A percentile compares a stretch with the other conserved stretches of the same genome.
Conservation (phyloP, 2,888 invertebrate species). For the Quadriops clusia region DNA sequence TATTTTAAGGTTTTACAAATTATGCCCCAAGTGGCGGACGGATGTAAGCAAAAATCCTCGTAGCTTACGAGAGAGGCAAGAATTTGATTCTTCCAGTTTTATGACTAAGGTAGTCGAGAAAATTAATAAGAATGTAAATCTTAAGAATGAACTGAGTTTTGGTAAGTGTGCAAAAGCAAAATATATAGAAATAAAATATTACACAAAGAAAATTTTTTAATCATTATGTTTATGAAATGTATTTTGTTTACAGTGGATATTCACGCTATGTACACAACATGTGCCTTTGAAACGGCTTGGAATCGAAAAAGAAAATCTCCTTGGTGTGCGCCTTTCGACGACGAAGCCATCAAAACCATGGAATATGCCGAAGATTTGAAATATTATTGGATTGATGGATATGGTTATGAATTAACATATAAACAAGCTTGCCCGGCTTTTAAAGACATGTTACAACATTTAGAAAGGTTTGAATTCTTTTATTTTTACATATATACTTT, state of each 20-base stretch:
- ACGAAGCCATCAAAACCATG: conserved; percentile 46
- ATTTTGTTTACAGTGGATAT: conserved; percentile 41
- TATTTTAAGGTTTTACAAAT: conserved; percentile 25
- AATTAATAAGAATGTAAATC: conserved; percentile 8
- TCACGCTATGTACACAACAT: conserved; percentile 56
- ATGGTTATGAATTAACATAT: conserved; percentile 60
- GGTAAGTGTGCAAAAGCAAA: conserved; percentile 8
- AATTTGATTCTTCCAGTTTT: conserved; percentile 8
- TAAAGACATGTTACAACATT: conserved; percentile 54
- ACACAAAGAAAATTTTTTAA: conserved; percentile 3
- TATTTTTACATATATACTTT: background rate
- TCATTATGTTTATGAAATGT: too few species aligned
- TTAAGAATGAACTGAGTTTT: conserved; percentile 9
- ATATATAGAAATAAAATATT: conserved; percentile 7
- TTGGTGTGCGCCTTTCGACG: conserved; percentile 67
- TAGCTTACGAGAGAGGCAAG: conserved; percentile 9
- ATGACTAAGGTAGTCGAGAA: conserved; percentile 9
- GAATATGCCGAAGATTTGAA: conserved; percentile 69
- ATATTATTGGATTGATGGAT: conserved; percentile 74
- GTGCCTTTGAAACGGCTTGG: conserved; percentile 79
- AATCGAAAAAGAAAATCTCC: conserved; percentile 49
- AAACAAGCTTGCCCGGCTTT: conserved; percentile 65
- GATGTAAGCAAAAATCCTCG: conserved; percentile 10
- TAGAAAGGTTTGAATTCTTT: conserved; percentile 47
- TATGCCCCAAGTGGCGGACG: conserved; percentile 11